Evolutionary conservation across 2,797 vertebrate species (phyloP).

Genomic region (Pangasius mekongensis): DNA sequence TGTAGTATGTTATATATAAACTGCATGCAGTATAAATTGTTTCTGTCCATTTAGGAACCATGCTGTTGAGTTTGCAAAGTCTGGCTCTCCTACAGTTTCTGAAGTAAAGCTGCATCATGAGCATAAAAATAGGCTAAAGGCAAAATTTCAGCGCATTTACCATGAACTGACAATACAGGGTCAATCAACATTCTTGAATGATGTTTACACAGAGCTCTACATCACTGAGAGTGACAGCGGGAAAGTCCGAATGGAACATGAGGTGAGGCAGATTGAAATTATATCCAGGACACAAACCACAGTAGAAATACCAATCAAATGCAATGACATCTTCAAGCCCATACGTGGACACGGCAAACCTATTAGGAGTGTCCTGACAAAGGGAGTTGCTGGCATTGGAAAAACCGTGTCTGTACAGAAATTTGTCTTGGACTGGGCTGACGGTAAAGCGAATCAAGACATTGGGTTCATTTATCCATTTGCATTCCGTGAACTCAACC

Average conservation of each 20-base stretch:
- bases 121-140: slow-evolving; percentile 43
- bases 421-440: slow-evolving; percentile 51
- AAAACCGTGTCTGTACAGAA: slow-evolving; percentile 62
- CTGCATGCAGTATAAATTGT: background rate
- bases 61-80: background rate
- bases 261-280: slow-evolving; percentile 52
- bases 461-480: slow-evolving; percentile 53
- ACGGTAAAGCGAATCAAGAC: slow-evolving; percentile 46
- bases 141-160: slow-evolving; percentile 39
- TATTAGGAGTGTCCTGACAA: slow-evolving; percentile 39
- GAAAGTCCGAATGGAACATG: slow-evolving; percentile 43
- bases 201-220: slow-evolving; percentile 56
- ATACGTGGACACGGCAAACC: slow-evolving; percentile 13
- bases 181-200: slow-evolving; percentile 28
- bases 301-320: slow-evolving; percentile 36
- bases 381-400: slow-evolving; percentile 60
- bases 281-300: slow-evolving; percentile 25
- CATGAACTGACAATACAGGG: slow-evolving; percentile 34
- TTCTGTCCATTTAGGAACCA: slow-evolving; percentile 11
- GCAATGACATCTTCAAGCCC: slow-evolving; percentile 47
- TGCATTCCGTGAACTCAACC: slow-evolving; percentile 60
- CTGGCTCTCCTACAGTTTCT: background rate
- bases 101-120: slow-evolving; percentile 10
- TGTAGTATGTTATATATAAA: background rate
- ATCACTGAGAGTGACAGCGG: slow-evolving; percentile 54